Conservation (phyloP, 1,140 invertebrate genomes). For the Pseudomyrmex flavicornis region DNA sequence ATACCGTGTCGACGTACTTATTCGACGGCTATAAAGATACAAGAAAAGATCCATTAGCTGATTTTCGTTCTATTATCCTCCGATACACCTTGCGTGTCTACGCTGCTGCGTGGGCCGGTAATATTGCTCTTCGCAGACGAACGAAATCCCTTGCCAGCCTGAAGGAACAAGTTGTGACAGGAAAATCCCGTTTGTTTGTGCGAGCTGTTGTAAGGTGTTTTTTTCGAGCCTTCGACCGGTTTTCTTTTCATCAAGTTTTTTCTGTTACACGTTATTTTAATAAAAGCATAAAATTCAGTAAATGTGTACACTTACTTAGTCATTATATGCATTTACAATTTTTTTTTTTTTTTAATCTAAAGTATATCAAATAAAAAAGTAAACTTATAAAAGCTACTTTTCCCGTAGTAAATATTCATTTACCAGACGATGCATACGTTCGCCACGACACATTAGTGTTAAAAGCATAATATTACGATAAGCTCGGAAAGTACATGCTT, state of each 20-base stretch:
- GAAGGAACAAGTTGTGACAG: constrained; percentile 12
- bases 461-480: no score
- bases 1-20: background rate
- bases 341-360: no score
- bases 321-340: no score
- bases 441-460: no score
- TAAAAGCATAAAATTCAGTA: no score
- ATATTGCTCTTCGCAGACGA: constrained; percentile 4
- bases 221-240: background rate
- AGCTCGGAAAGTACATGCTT: no score
- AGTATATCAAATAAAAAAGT: no score
- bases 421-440: no score
- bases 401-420: no score
- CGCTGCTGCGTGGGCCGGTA: background rate
- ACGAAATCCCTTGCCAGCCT: background rate
- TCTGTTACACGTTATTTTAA: no score
- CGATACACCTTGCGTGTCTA: background rate
- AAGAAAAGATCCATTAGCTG: background rate
- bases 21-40: background rate
- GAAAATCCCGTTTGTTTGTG: background rate
- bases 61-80: background rate
- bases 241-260: constrained; percentile 2
- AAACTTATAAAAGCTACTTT: no score
- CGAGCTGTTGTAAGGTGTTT: background rate
- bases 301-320: no score